Evolutionary conservation across 2,888 invertebrate species (phyloP).

Genomic region (Leptopilina myrica): DNA sequence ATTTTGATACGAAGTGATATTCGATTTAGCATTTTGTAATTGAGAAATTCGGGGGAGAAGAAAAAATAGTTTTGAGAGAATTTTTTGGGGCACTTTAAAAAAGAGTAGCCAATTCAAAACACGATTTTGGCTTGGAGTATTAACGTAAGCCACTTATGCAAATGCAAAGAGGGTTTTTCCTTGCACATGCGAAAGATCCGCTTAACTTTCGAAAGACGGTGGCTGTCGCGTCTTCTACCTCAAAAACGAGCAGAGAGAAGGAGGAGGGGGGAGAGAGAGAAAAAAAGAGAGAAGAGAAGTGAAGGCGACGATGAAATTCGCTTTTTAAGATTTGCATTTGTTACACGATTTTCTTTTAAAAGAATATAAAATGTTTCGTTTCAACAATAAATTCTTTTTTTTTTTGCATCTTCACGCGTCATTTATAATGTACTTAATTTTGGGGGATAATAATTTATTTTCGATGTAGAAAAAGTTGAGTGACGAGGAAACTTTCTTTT

Average conservation of each 20-base stretch:
- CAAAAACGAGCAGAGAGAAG: background rate
- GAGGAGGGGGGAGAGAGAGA: background rate
- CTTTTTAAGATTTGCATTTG: constrained; percentile 37
- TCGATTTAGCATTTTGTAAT: background rate
- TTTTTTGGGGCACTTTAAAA: background rate
- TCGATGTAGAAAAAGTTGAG: background rate
- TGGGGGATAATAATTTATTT: constrained; percentile 8
- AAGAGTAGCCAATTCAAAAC: constrained; percentile 1
- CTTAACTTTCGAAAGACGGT: constrained; percentile 37
- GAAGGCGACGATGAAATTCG: no score
- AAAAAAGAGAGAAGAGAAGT: no score
- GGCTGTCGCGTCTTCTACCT: constrained; percentile 13
- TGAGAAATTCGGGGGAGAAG: background rate
- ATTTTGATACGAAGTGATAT: no score
- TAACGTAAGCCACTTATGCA: constrained; percentile 37
- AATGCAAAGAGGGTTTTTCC: constrained; percentile 37
- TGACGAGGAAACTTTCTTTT: background rate
- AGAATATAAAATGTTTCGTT: constrained; percentile 14
- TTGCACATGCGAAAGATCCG: constrained; percentile 34
- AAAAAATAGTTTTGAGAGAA: background rate
- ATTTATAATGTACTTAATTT: constrained; percentile 3
- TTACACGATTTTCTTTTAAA: background rate
- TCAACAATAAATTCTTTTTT: background rate
- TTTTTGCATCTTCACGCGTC: background rate
- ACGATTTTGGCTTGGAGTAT: constrained; percentile 26